Base-by-base conservation (phyloP, 2,888 invertebrate genomes). In the Himalopsyche kuldschensis region DNA sequence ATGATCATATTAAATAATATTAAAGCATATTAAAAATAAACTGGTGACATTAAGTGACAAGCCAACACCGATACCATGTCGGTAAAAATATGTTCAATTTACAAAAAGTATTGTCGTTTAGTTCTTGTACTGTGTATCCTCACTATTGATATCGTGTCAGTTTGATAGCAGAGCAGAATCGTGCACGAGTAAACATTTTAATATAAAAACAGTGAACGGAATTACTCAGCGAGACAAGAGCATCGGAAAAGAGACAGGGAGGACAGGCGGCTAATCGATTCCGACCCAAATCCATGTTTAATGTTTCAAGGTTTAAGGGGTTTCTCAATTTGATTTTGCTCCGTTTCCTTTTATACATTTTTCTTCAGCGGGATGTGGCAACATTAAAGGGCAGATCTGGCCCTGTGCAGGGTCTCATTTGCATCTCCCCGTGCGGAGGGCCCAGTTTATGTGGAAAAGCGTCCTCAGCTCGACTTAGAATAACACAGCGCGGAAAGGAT, bases 281-380 rank as follows among this genome's bases (percentile, higher is more conserved):
- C 80, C 84, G 82, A 85, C 86, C 86, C 85, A 84, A 84, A 86
- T 85, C 85, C 85, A 86, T 86, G 85, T 85, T 86, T 85, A 86
- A 86, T 86, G 84, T 84, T 75, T 80, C 82, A 35, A 48, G 84
- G 83, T 82, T 84, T 85, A 82, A 77, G 78, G 78, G 82, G 48
- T 84, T 81, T 76, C 82, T 48, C 81, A 83, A 82, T 85, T 85
- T 83, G 80, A 84, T 85, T 83, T 83, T 81, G 81, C 75, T 83
- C 81, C 75, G 81, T 79, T 81, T 83, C 79, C 63, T 55, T 84
- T 82, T 82, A 69, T 80, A 75, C 48, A 75, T 83, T 83, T 82
- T 82, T 79, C 75, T 76, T 41, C 11, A 24, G 55, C 30, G 76
- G 47, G 79, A 76, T 32, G 46, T 76, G 47, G 79, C 48, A 48